phyloP scores from a whole-genome alignment of 2,113 vertebrate genomes.

The Nymphicus hollandicus region DNA sequence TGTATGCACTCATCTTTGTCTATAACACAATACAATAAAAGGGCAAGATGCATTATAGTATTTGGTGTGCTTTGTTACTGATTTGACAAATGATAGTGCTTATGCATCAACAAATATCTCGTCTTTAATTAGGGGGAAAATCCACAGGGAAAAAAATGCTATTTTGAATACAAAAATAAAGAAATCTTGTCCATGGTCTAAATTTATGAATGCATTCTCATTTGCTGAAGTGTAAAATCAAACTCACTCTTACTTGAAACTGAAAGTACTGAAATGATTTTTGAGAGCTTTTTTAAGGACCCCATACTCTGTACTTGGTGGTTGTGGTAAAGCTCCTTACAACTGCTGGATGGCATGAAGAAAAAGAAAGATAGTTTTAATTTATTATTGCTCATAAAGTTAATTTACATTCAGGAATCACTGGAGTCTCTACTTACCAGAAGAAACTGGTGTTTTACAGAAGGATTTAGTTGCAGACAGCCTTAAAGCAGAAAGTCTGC shows the following conservation, averaged over 20 bases:
- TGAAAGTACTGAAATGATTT: neutral
- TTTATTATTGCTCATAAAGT: neutral
- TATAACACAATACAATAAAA: slow-evolving; percentile 43
- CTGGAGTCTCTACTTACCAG: neutral
- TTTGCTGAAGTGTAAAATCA: neutral
- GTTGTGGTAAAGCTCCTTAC: neutral
- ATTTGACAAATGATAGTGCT: neutral
- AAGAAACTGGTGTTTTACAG: neutral
- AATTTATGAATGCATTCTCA: neutral
- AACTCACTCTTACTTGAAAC: neutral
- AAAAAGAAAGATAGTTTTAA: neutral
- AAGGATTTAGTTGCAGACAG: neutral
- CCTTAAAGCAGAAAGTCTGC: neutral
- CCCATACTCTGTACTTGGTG: neutral
- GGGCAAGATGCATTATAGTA: slow-evolving; percentile 5
- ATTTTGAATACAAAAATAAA: neutral
- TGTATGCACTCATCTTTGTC: neutral
- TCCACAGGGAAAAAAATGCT: neutral
- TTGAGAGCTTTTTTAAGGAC: neutral
- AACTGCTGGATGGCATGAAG: neutral
- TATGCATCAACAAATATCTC: neutral
- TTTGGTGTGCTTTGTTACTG: neutral
- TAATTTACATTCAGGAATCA: neutral
- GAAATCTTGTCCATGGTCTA: neutral
- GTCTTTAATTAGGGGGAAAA: neutral